Conservation (phyloP, 2,888 invertebrate species). For the Conistra vaccinii region DNA sequence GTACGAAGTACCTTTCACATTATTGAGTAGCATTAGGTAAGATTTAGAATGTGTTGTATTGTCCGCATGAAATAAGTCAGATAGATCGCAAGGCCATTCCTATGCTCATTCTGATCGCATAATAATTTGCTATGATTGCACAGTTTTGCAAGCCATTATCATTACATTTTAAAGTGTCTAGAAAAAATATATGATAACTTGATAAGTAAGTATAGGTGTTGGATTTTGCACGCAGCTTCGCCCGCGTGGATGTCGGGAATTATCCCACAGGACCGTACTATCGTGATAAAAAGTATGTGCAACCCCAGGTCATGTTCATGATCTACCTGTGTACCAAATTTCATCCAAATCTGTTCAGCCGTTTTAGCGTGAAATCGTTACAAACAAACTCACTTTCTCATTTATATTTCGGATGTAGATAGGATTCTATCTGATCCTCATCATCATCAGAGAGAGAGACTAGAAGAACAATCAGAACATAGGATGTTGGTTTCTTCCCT, state of each 20-base stretch:
- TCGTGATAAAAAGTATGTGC: neutral
- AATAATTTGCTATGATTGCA: slow-evolving; percentile 39
- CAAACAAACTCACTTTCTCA: no score
- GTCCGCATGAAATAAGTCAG: neutral
- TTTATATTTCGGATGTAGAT: no score
- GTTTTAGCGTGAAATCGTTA: no score
- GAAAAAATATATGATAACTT: neutral
- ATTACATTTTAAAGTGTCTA: neutral
- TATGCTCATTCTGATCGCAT: slow-evolving; percentile 31
- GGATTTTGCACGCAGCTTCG: neutral
- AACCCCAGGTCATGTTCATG: no score
- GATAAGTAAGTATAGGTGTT: neutral
- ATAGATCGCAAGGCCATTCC: slow-evolving; percentile 15
- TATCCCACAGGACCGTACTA: neutral
- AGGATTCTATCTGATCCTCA: neutral
- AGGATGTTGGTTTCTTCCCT: neutral
- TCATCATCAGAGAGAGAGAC: neutral
- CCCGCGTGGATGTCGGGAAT: neutral
- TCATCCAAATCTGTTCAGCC: no score
- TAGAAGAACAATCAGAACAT: neutral
- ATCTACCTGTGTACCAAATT: no score
- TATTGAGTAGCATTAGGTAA: slow-evolving; percentile 28
- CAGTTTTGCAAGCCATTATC: slow-evolving; percentile 31
- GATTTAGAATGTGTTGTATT: slow-evolving; percentile 41
- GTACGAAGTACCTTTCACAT: slow-evolving; percentile 35